phyloP scores from a whole-genome alignment of 1,140 invertebrate genomes.

The Leptonema lineaticorne region DNA sequence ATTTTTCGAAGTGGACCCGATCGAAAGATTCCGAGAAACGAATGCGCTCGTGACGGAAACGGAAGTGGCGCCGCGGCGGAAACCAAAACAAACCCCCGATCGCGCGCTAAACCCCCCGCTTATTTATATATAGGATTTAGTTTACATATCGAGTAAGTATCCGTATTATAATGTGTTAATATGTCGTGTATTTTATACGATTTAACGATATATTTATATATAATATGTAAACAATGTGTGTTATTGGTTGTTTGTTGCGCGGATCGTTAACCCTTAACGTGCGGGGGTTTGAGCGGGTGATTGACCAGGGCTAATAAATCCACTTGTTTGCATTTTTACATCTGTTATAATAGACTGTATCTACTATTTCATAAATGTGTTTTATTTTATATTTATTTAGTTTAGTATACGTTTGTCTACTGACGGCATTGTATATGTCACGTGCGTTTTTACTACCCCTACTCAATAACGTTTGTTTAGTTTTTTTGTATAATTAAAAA shows the following conservation, averaged over 20 bases:
- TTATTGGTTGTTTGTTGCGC: neutral
- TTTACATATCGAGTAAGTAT: too few species aligned
- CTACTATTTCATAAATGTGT: neutral
- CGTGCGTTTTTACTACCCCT: neutral
- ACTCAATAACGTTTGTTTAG: neutral
- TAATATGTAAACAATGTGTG: neutral
- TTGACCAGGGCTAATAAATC: neutral
- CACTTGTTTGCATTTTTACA: neutral
- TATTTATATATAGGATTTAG: neutral
- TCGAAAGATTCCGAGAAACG: neutral
- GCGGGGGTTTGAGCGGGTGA: neutral
- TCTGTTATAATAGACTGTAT: neutral
- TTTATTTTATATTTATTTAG: neutral
- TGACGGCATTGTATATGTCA: neutral
- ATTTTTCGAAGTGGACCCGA: neutral
- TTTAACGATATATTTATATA: neutral
- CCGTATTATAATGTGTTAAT: neutral
- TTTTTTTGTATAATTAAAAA: neutral
- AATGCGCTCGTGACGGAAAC: neutral
- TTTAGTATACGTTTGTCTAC: neutral
- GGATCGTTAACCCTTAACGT: neutral
- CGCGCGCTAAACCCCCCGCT: neutral
- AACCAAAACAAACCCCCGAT: neutral
- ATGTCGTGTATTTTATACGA: neutral
- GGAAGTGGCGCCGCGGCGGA: neutral